Evolutionary conservation across 2,113 vertebrate species (phyloP).

Genomic region (Myrmecophaga tridactyla): DNA sequence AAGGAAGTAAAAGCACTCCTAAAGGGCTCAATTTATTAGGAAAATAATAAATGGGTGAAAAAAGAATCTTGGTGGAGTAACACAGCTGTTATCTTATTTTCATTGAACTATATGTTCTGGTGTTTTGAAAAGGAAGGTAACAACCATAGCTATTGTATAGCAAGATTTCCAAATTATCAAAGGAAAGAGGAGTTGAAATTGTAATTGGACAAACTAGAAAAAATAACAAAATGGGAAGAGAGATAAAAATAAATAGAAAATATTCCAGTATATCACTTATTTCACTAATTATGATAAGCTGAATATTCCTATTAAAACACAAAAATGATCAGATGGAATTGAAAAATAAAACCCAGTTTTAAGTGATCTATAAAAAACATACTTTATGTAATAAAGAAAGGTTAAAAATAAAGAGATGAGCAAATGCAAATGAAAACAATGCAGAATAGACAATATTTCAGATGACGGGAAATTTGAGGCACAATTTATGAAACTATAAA

Average conservation of each 20-base stretch:
- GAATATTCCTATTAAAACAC: conserved; percentile 6
- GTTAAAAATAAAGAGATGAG: not conserved
- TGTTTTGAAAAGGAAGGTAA: not conserved
- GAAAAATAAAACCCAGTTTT: not conserved
- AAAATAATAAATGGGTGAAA: not conserved
- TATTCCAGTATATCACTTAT: not conserved
- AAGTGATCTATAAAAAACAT: not conserved
- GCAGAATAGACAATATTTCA: not conserved
- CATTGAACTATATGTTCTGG: not conserved
- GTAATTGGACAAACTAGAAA: not conserved
- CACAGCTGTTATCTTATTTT: not conserved
- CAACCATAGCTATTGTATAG: not conserved
- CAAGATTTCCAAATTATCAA: not conserved
- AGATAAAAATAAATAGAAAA: conserved; percentile 9
- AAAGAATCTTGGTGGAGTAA: not conserved
- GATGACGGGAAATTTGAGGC: not conserved
- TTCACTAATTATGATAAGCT: not conserved
- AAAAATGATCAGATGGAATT: not conserved
- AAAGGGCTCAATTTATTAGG: not conserved
- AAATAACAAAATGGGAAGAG: not conserved
- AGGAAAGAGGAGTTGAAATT: not conserved
- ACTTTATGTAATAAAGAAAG: not conserved
- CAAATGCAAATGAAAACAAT: not conserved
- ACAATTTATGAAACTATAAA: not conserved
- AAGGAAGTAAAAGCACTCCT: not conserved